phyloP scores from a whole-genome alignment of 2,797 vertebrate genomes.

The Knipowitschia caucasica region DNA sequence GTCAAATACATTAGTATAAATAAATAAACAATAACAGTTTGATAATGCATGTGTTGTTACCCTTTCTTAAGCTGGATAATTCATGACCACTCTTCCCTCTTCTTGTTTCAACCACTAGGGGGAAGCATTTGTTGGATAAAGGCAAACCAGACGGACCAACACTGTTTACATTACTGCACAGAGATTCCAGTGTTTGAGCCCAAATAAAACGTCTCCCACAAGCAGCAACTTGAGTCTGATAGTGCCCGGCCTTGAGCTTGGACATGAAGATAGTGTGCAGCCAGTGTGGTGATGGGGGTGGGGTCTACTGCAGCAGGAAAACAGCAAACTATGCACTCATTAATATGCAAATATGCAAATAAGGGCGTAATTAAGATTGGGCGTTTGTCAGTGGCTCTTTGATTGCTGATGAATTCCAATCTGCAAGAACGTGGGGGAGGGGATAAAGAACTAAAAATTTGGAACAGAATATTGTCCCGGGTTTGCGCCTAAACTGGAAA shows the following conservation, averaged over 20 bases:
- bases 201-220: slow-evolving; percentile 29
- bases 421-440: slow-evolving; percentile 74
- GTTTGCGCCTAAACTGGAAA: slow-evolving; percentile 25
- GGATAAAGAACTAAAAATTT: slow-evolving; percentile 61
- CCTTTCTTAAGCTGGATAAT: slow-evolving; percentile 1
- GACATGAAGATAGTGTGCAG: slow-evolving; percentile 33
- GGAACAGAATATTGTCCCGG: slow-evolving; percentile 53
- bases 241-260: slow-evolving; percentile 28
- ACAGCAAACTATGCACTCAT: slow-evolving; percentile 85
- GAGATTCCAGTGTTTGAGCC: slow-evolving; percentile 22
- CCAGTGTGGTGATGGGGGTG: slow-evolving; percentile 38
- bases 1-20: too few species aligned
- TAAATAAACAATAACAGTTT: neutral
- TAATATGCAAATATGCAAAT: slow-evolving; percentile 99
- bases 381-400: slow-evolving; percentile 82
- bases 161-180: slow-evolving; percentile 11
- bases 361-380: slow-evolving; percentile 87
- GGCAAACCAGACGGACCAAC: neutral
- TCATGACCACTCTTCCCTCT: neutral
- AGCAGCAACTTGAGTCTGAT: slow-evolving; percentile 36
- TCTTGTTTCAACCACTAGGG: slow-evolving; percentile 51
- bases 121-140: slow-evolving; percentile 39
- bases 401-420: slow-evolving; percentile 87
- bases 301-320: slow-evolving; percentile 76
- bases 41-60: slow-evolving; percentile 11